phyloP scores from a whole-genome alignment of 2,888 invertebrate species.

The Boloria euphrosyne region DNA sequence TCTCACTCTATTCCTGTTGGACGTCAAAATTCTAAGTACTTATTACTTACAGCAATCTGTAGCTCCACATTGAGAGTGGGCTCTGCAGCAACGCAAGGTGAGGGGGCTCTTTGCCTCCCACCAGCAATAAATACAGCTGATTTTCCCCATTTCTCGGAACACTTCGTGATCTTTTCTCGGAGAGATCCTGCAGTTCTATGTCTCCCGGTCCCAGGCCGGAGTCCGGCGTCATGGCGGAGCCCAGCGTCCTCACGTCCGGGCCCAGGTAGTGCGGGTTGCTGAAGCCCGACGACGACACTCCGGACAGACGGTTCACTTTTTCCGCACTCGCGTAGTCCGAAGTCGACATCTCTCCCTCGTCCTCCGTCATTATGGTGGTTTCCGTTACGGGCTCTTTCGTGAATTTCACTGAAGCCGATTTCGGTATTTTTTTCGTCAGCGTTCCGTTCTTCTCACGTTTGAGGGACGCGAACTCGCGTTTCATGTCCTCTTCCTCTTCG shows the following conservation, averaged over 20 bases:
- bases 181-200: slow-evolving; percentile 68
- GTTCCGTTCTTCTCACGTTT: slow-evolving; percentile 48
- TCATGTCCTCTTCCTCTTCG: slow-evolving; percentile 82
- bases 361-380: slow-evolving; percentile 62
- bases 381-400: slow-evolving; percentile 72
- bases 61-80: slow-evolving; percentile 90
- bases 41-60: slow-evolving; percentile 77
- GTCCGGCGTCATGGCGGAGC: slow-evolving; percentile 85
- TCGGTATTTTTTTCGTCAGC: slow-evolving; percentile 66
- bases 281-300: slow-evolving; percentile 82
- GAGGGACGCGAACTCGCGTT: slow-evolving; percentile 49
- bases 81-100: slow-evolving; percentile 89
- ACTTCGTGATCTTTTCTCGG: slow-evolving; percentile 51
- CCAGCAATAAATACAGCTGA: slow-evolving; percentile 70
- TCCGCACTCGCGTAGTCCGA: slow-evolving; percentile 91
- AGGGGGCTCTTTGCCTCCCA: slow-evolving; percentile 91
- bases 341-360: slow-evolving; percentile 84
- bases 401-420: slow-evolving; percentile 83
- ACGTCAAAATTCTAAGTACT: slow-evolving; percentile 23
- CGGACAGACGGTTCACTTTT: slow-evolving; percentile 82
- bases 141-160: slow-evolving; percentile 45
- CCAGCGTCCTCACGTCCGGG: slow-evolving; percentile 86
- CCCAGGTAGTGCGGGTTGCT: slow-evolving; percentile 90
- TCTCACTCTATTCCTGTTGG: slow-evolving; percentile 11
- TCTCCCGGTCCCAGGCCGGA: slow-evolving; percentile 81